These are phyloP conservation scores for Sphaeridia pumilis DNA, from an alignment of 2,888 invertebrate species.

Conservation along the genomic window DNA sequence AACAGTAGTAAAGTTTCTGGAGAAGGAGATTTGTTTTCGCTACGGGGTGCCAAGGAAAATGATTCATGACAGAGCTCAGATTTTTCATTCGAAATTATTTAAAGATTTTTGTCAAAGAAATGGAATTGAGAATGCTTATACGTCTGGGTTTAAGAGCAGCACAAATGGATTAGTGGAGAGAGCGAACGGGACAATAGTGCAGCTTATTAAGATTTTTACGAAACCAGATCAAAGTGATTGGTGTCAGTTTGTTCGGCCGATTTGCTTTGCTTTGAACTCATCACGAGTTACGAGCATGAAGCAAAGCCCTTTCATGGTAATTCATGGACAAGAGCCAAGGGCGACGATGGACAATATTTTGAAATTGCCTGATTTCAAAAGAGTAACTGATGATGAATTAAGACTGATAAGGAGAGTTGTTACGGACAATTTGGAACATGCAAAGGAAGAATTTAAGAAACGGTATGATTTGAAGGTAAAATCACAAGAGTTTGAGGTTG, in stretches of 20 bases:
- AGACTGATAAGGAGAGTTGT: neutral
- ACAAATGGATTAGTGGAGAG: neutral
- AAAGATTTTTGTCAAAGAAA: neutral
- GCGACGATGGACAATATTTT: neutral
- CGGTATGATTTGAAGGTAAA: neutral
- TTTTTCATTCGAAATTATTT: neutral
- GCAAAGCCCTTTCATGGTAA: neutral
- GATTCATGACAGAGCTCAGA: neutral
- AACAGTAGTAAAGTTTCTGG: neutral
- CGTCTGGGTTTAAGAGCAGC: neutral
- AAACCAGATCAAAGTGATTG: neutral
- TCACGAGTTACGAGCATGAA: neutral
- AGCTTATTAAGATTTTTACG: neutral
- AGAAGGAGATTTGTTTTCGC: neutral
- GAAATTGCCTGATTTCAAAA: neutral
- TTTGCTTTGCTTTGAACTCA: neutral
- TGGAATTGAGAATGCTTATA: neutral
- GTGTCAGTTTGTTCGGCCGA: neutral
- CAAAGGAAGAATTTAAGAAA: neutral
- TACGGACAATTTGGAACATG: neutral
- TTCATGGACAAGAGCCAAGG: constrained; percentile 1
- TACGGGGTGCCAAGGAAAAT: neutral
- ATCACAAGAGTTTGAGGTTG: neutral
- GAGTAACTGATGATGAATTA: neutral
- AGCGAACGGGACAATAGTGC: neutral